Base-by-base conservation (phyloP, 2,888 invertebrate genomes). In the Scaptomyza polygonia region DNA sequence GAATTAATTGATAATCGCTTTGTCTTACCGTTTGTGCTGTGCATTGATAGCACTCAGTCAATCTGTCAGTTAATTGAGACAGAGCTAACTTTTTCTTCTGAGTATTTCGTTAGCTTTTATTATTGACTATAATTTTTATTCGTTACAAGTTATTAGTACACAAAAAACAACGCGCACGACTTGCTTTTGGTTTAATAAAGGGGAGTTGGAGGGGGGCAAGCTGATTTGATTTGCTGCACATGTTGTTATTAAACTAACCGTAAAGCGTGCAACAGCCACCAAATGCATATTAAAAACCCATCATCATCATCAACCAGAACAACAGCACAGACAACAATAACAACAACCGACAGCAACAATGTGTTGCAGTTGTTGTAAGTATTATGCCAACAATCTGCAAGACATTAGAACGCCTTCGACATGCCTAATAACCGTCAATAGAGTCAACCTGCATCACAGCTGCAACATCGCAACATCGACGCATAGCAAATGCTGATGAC, bases 361-460 rank as follows among this genome's bases (percentile, higher is more conserved):
- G 36, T 45, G 59, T 32, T 54, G 44, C 27, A 48, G 32, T 32
- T 32, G 45, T 32, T 25, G 14, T 48, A 40, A 16, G 57, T 65
- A 67, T 71, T 68, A 71, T 72, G 67, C 25, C 72, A 72, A 67
- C 73, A 70, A 72, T 67, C 72, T 71, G 72, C 67, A 40, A 67
- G 78, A 75, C 77, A 86, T 81, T 84, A 86, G 69, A 68, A 82
- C 87, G 87, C 84, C 84, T 84, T 84, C 87, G 72, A 84, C 79
- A 86, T 85, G 84, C 68, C 82, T 86, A 84, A 84, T 87, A 84
- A 87, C 87, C 87, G 85, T 79, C 83, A 86, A 84, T 84, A 71
- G 74, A 84, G 81, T 79, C 79, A 77, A 55, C 18, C 44, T 32
- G 12, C 56, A 64, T n/a, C 63, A 18, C 14, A 53, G 27, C 40